Evolutionary conservation across 2,113 vertebrate species (phyloP).

Genomic region (Tylochromis polylepis): DNA sequence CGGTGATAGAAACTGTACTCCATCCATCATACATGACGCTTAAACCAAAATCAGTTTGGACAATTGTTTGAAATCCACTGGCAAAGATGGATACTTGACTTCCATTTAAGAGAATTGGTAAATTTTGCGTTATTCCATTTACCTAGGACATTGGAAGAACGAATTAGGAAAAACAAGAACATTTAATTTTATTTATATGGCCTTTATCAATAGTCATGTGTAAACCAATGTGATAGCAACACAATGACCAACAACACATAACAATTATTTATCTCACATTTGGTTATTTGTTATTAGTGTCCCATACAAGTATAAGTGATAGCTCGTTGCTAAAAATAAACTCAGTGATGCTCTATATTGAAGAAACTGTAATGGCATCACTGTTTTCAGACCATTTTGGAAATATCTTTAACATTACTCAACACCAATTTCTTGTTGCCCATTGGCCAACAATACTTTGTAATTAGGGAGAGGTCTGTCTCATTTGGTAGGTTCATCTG

Average conservation of each 20-base stretch:
- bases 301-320: neutral
- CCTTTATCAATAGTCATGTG: neutral
- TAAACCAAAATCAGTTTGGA: slow-evolving; percentile 49
- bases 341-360: neutral
- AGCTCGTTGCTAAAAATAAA: neutral
- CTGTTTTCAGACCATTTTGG: neutral
- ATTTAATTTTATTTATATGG: neutral
- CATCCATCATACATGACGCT: slow-evolving; percentile 51
- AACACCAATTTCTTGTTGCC: accelerated
- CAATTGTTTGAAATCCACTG: slow-evolving; percentile 16
- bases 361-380: neutral
- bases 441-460: accelerated
- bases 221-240: neutral
- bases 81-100: slow-evolving; percentile 29
- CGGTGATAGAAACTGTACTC: slow-evolving; percentile 30
- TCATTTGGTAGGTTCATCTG: neutral
- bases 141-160: slow-evolving; percentile 17
- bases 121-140: slow-evolving; percentile 33
- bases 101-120: slow-evolving; percentile 44
- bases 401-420: accelerated
- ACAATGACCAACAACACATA: neutral
- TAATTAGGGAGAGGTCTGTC: accelerated
- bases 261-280: neutral
- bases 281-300: neutral
- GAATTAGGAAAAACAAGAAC: neutral